Conservation (phyloP, 2,113 vertebrate species). For the Crocuta crocuta region DNA sequence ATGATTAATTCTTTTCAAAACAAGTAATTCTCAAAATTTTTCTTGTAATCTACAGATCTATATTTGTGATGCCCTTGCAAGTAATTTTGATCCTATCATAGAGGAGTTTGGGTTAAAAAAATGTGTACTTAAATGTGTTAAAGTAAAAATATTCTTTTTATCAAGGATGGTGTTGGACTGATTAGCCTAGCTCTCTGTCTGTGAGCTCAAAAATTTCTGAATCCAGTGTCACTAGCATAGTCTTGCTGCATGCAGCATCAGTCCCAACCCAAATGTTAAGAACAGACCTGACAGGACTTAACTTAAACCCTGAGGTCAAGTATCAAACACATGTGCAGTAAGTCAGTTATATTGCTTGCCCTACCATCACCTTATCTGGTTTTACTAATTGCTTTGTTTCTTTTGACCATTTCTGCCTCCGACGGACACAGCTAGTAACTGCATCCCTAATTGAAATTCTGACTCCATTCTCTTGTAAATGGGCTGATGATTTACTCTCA, state of each 20-base stretch:
- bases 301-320: conserved; percentile 4
- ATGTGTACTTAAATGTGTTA: not conserved
- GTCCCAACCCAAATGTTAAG: not conserved
- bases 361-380: not conserved
- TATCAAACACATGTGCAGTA: not conserved
- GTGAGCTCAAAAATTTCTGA: not conserved
- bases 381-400: not conserved
- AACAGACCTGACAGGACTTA: not conserved
- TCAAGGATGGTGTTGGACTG: not conserved
- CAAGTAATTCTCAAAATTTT: not conserved
- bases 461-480: not conserved
- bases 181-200: not conserved
- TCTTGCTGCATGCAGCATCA: not conserved
- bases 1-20: not conserved
- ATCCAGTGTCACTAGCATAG: not conserved
- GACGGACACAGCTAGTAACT: not conserved
- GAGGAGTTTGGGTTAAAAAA: not conserved
- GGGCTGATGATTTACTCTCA: not conserved
- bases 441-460: not conserved
- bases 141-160: conserved; percentile 13
- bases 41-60: not conserved
- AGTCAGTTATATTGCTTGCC: not conserved
- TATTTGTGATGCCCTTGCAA: not conserved
- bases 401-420: not conserved
- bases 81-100: not conserved